Evolutionary conservation across 2,113 vertebrate species (phyloP).

Genomic region (Elaphurus davidianus): DNA sequence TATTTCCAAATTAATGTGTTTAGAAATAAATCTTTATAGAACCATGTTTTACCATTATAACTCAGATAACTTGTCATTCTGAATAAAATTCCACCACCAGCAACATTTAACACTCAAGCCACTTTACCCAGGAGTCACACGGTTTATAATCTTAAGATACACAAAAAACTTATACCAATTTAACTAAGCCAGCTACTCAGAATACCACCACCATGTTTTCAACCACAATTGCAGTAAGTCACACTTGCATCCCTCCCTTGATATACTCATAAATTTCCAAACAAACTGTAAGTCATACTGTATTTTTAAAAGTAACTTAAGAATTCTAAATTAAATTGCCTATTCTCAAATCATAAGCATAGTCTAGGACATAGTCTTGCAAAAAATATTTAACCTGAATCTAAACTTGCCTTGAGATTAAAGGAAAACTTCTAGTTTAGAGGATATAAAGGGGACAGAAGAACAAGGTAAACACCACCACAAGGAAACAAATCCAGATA

Average conservation of each 20-base stretch:
- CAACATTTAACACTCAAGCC: neutral
- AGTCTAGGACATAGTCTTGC: neutral
- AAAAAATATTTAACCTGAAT: neutral
- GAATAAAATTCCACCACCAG: conserved; percentile 54
- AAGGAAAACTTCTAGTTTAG: neutral
- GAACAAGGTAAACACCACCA: neutral
- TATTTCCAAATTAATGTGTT: conserved; percentile 15
- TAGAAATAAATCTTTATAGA: conserved; percentile 4
- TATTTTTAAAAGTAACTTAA: neutral
- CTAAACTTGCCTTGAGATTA: neutral
- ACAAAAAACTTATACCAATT: conserved; percentile 28
- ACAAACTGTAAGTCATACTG: conserved; percentile 1
- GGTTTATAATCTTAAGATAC: neutral
- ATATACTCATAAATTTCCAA: conserved; percentile 47
- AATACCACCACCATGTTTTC: neutral
- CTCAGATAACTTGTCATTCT: conserved; percentile 34
- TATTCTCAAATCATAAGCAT: neutral
- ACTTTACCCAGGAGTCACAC: neutral
- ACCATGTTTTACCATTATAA: neutral
- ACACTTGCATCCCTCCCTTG: neutral
- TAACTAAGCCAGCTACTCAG: conserved; percentile 5
- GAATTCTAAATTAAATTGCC: neutral
- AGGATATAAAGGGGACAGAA: neutral
- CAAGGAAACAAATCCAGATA: neutral
- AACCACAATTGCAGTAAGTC: conserved; percentile 21